A percentile compares a stretch with the other conserved stretches of the same genome.
Conservation (phyloP, 2,797 vertebrate genomes). For the Tamandua tetradactyla region DNA sequence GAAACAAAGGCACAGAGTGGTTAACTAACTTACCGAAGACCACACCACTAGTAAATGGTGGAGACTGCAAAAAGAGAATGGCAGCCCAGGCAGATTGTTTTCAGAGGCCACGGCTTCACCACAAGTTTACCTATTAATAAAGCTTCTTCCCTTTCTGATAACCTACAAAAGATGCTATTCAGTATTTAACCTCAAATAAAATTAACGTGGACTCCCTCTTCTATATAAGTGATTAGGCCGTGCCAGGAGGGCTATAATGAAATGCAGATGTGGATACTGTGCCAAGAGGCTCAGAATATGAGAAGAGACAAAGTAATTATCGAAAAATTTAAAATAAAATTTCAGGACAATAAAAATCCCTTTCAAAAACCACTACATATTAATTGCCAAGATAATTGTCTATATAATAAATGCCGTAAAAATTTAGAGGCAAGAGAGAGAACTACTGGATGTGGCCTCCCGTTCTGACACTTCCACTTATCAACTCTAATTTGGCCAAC, state of each 20-base stretch:
- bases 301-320: background rate
- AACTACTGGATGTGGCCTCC: background rate
- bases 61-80: too few relatives aligned
- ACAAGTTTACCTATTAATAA: background rate
- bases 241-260: background rate
- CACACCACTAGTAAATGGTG: background rate
- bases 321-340: background rate
- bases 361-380: background rate
- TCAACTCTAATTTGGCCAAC: background rate
- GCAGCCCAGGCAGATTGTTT: background rate
- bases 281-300: background rate
- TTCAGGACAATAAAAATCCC: background rate
- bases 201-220: background rate
- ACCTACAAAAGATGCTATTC: background rate
- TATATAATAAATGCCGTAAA: background rate
- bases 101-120: background rate
- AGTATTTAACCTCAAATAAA: slow-evolving; percentile 42
- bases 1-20: background rate
- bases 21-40: background rate
- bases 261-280: background rate
- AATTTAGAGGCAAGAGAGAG: background rate
- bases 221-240: background rate
- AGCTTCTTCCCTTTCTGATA: background rate
- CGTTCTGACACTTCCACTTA: background rate
- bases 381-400: background rate